Evolutionary conservation across 2,797 vertebrate species (phyloP), one percentile per base, ranked within the genome.

Genomic region (Mormyrops attenuatus): DNA sequence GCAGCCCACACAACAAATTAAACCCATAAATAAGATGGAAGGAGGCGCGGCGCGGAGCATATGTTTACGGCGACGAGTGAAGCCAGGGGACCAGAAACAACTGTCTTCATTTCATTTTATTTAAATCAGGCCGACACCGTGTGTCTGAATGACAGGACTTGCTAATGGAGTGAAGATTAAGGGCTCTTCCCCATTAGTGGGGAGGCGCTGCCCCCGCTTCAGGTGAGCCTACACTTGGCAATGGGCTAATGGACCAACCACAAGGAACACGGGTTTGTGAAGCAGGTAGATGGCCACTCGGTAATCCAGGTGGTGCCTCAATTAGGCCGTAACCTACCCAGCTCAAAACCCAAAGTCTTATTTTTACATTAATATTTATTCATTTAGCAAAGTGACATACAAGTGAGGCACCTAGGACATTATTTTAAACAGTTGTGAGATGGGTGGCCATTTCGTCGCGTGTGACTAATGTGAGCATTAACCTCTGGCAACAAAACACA

Each of bases 21-120:
- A 99, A 99, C 97, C 99, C 98, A 99, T 99, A 99, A 99, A 99
- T 99, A 99, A 99, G 98, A 99, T 98, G 98, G 98, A 99, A 98
- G 97, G 97, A 98, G 98, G 96, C 97, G 85, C 97, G 97, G 98
- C 98, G 95, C 97, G 96, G 98, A 99, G 98, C 99, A 99, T 99
- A 99, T 99, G 99, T 99, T 99, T 99, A 99, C 97, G 97, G 98
- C 98, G 97, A 98, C 97, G 98, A 99, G 97, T 96, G 97, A 98
- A 99, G 98, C 98, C 98, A 97, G 95, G 98, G 98, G 98, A 99
- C 97, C 98, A 97, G 97, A 98, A 98, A 99, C 97, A 99, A 99
- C 98, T 97, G 98, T 99, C 98, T 99, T 99, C 98, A 99, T 99
- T 98, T 99, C 96, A 98, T 98, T 99, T 99, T 97, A 99, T 99